Percentiles rank a stretch among this genome's conserved stretches.
These are phyloP conservation scores for Euwallacea fornicatus DNA, from an alignment of 1,140 invertebrate species.

Conservation along the genomic window DNA sequence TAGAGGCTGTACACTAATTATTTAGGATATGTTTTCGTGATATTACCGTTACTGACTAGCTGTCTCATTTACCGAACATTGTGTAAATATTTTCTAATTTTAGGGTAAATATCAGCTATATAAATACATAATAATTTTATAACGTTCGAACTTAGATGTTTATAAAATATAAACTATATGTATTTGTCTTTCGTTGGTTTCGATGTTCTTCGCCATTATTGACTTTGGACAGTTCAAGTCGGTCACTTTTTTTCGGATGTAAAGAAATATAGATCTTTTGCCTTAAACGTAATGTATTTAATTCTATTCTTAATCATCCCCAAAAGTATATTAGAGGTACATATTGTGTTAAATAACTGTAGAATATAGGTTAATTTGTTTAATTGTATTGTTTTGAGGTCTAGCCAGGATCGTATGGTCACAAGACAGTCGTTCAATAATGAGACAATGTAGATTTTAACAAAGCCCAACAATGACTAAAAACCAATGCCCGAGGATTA, in stretches of 20 bases:
- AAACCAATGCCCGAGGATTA: no score
- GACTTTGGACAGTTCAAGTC: no score
- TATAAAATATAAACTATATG: slow-evolving; percentile 21
- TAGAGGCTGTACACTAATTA: slow-evolving; percentile 24
- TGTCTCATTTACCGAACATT: slow-evolving; percentile 6
- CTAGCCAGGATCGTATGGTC: no score
- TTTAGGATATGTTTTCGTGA: slow-evolving; percentile 21
- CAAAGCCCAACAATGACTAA: no score
- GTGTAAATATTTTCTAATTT: slow-evolving; percentile 7
- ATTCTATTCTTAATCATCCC: not conserved
- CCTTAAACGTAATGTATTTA: not conserved
- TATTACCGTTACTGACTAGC: slow-evolving; percentile 20
- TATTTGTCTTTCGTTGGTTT: slow-evolving; percentile 6
- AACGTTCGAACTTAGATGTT: slow-evolving; percentile 22
- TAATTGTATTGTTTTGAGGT: no score
- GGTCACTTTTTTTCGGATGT: not conserved
- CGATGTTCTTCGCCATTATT: no score
- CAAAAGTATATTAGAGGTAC: not conserved
- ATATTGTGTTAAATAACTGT: not conserved
- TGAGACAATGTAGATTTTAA: no score
- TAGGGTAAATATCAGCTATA: slow-evolving; percentile 13
- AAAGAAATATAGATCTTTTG: slow-evolving; percentile 1
- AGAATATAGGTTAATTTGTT: not conserved
- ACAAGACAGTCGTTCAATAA: no score
- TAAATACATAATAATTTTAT: slow-evolving; percentile 22